These are phyloP conservation scores for Bombus pascuorum DNA, from an alignment of 1,140 invertebrate genomes.

Conservation along the genomic window DNA sequence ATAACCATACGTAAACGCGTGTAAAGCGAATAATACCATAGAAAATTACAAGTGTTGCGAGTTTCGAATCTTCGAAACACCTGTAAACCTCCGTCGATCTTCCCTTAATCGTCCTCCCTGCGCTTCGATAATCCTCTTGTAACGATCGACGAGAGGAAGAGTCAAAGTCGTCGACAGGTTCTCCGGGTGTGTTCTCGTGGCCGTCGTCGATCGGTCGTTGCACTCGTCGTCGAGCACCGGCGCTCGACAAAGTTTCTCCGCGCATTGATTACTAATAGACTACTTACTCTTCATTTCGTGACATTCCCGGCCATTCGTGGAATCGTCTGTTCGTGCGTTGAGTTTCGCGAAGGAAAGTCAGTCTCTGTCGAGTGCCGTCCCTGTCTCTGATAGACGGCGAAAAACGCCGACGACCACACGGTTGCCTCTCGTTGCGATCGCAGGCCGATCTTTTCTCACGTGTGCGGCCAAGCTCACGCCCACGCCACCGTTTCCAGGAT, in stretches of 20 bases:
- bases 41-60: no score
- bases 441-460: conserved; percentile 51
- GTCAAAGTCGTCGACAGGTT: not conserved
- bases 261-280: conserved; percentile 71
- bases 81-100: no score
- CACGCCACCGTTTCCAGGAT: conserved; percentile 46
- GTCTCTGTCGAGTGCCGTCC: not conserved
- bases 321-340: conserved; percentile 46
- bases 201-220: conserved; percentile 64
- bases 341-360: not conserved
- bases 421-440: not conserved
- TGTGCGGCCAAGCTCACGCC: conserved; percentile 15
- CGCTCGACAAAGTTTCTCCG: conserved; percentile 66
- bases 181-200: not conserved
- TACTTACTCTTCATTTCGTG: conserved; percentile 65
- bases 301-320: conserved; percentile 53
- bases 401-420: conserved; percentile 1
- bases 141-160: not conserved
- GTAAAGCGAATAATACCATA: no score
- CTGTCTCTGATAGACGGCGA: not conserved
- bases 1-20: no score
- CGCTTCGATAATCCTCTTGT: not conserved
- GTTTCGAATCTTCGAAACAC: no score
- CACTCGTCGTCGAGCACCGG: conserved; percentile 53
- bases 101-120: no score